Evolutionary conservation across 1,140 invertebrate genomes (phyloP), one percentile per base, ranked within the genome.

Genomic region (Leptoteleia sp.): DNA sequence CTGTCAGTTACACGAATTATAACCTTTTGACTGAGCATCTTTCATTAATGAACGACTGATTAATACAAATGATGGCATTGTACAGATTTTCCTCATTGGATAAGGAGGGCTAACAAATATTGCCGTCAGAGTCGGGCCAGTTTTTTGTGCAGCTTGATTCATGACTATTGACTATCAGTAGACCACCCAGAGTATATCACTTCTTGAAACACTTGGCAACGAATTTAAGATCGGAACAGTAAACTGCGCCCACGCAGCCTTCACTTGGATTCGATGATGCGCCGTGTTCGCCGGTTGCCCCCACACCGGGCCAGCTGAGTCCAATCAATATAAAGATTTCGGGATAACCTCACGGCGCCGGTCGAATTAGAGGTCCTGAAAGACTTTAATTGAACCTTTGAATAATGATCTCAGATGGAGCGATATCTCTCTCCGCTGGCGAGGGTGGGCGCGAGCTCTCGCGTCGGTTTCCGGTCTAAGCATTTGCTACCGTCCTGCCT

Each of bases 371-470:
- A 85, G 84, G 82, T 81, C 81, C 81, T 75, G 73, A 81, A 80
- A 83, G 84, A 80, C 84, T 89, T 88, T 89, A 89, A 89, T 89
- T 87, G 86, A 88, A 87, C 79, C 84, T 68, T 82, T 89, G 87
- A 89, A 89, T 89, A 88, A 89, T 88, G 87, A 87, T 86, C 81
- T 55, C 77, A 80, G 87, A 88, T 88, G 64, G 75, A 38, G 42
- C 76, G 85, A 88, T 88, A 87, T 67, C 70, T 54, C 70, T 54
- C 43, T 31, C 13, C 33, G 29, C 17, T 65, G 50, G 65, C 62
- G 75, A 78, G 79, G 75, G 81, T 80, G 79, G 59, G 76, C 75
- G 80, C 62, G 70, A 73, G 65, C 64, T 64, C 62, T 47, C 33
- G 55, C 65, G 15, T 68, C 45, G 45, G 65, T 75, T 75, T 75